These are phyloP conservation scores for Leptodactylus fuscus DNA, from an alignment of 2,113 vertebrate species.

Conservation along the genomic window DNA sequence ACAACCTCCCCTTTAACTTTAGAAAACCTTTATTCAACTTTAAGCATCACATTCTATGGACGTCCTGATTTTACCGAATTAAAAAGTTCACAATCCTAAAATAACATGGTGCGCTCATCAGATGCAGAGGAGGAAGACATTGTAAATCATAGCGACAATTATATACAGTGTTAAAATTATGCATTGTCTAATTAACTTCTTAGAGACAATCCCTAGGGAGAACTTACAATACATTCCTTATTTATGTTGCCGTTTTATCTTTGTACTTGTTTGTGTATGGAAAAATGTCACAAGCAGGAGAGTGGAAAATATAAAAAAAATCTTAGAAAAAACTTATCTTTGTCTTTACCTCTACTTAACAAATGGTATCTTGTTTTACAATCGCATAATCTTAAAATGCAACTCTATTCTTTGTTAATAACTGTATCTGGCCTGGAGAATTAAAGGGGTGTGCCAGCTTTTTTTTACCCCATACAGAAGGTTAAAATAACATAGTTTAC, in stretches of 20 bases:
- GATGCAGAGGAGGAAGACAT: not conserved
- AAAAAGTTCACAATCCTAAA: not conserved
- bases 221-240: not conserved
- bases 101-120: not conserved
- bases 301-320: not conserved
- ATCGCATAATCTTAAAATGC: too few species aligned
- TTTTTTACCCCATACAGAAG: too few species aligned
- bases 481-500: too few species aligned
- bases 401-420: too few species aligned
- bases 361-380: too few species aligned
- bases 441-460: too few species aligned
- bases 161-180: conserved; percentile 10
- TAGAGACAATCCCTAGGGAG: not conserved
- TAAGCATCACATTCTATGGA: not conserved
- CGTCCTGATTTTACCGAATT: not conserved
- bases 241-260: not conserved
- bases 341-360: too few species aligned
- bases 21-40: not conserved
- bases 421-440: too few species aligned
- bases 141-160: conserved; percentile 10
- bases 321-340: too few species aligned
- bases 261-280: not conserved
- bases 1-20: not conserved
- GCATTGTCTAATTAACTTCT: conserved; percentile 18
- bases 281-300: not conserved